phyloP scores from a whole-genome alignment of 2,113 vertebrate species.

The Engystomops pustulosus region DNA sequence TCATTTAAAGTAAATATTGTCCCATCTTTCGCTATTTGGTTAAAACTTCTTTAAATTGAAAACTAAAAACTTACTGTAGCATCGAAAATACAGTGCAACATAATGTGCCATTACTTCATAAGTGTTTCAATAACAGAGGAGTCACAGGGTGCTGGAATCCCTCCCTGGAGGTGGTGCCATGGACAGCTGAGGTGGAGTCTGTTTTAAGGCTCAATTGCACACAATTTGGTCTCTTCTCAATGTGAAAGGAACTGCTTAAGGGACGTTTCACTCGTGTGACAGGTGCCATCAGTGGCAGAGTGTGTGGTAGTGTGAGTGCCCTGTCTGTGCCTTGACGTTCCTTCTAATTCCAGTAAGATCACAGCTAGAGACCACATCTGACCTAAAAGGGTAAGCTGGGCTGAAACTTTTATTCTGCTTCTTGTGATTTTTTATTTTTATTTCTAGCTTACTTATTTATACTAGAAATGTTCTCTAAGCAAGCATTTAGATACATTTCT shows the following conservation, averaged over 20 bases:
- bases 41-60: not conserved
- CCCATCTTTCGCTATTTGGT: not conserved
- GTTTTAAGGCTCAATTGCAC: slow-evolving; percentile 64
- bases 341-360: slow-evolving; percentile 62
- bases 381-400: slow-evolving; percentile 71
- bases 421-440: not conserved
- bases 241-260: slow-evolving; percentile 65
- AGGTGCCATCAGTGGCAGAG: slow-evolving; percentile 64
- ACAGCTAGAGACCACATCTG: slow-evolving; percentile 63
- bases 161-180: slow-evolving; percentile 57
- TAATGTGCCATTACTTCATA: not conserved
- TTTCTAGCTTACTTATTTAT: not conserved
- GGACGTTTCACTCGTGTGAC: slow-evolving; percentile 64
- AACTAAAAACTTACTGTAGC: too few species aligned
- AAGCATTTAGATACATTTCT: not conserved
- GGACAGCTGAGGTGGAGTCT: slow-evolving; percentile 65
- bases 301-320: slow-evolving; percentile 41
- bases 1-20: not conserved
- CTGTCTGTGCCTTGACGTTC: slow-evolving; percentile 63
- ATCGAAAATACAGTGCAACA: not conserved
- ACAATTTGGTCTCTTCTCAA: slow-evolving; percentile 63
- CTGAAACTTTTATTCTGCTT: not conserved
- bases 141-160: not conserved
- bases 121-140: slow-evolving; percentile 15
- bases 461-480: too few species aligned